Evolutionary conservation across 1,140 invertebrate species (phyloP).

Genomic region (Spodoptera frugiperda): DNA sequence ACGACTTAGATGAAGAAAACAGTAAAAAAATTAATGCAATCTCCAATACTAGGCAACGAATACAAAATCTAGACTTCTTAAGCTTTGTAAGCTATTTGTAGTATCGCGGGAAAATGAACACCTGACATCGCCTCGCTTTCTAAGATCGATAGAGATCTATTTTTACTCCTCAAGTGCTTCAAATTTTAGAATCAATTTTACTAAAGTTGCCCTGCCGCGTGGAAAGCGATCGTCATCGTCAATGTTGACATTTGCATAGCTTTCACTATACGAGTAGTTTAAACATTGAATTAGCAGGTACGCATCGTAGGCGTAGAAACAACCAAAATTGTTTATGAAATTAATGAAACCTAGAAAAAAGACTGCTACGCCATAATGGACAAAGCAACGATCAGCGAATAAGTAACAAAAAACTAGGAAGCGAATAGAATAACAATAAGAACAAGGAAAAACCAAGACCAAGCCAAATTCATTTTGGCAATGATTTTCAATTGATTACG

Average conservation of each 20-base stretch:
- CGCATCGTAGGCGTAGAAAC: neutral
- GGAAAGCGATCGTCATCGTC: constrained; percentile 2
- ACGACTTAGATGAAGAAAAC: too few relatives aligned
- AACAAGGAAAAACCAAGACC: constrained; percentile 30
- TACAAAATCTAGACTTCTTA: too few relatives aligned
- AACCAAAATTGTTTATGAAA: neutral
- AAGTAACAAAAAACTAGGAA: constrained; percentile 22
- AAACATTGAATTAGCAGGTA: constrained; percentile 18
- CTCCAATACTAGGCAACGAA: too few relatives aligned
- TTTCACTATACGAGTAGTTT: constrained; percentile 11
- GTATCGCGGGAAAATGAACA: neutral
- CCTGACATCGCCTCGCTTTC: neutral
- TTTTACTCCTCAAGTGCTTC: constrained; percentile 7
- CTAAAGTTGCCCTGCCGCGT: neutral
- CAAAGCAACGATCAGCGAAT: neutral
- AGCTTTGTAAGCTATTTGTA: too few relatives aligned
- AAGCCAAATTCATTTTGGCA: neutral
- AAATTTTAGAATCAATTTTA: constrained; percentile 1
- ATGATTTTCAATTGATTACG: neutral
- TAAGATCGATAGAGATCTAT: constrained; percentile 27
- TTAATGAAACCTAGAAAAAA: neutral
- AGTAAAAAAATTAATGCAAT: too few relatives aligned
- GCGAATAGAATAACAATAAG: constrained; percentile 24
- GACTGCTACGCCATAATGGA: neutral
- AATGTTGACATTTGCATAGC: constrained; percentile 24